phyloP scores from a whole-genome alignment of 2,113 vertebrate species.

The Psittacara wagleri region DNA sequence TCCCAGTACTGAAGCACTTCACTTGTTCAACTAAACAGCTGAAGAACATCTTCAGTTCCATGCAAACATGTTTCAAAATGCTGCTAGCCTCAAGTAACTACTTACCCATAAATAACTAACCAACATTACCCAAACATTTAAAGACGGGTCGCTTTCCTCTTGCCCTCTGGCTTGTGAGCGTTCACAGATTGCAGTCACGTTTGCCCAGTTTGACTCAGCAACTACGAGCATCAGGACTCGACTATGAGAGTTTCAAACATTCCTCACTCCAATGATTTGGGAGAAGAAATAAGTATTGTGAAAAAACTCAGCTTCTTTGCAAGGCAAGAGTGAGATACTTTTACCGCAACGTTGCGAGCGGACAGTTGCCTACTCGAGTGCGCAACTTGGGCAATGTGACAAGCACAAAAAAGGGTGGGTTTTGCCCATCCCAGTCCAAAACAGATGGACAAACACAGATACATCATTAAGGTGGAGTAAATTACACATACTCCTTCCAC shows the following conservation, averaged over 20 bases:
- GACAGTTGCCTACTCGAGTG: neutral
- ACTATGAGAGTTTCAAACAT: neutral
- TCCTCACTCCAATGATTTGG: neutral
- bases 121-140: neutral
- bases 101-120: neutral
- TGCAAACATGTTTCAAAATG: neutral
- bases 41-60: neutral
- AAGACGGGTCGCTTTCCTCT: neutral
- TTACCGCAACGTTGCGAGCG: too few relatives aligned
- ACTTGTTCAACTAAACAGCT: constrained; percentile 8
- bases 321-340: neutral
- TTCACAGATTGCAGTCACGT: neutral
- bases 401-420: neutral
- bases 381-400: neutral
- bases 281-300: neutral
- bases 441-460: neutral
- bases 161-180: neutral
- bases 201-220: neutral
- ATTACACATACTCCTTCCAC: neutral
- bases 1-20: neutral
- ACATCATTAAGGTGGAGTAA: neutral
- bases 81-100: neutral
- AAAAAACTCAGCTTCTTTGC: neutral
- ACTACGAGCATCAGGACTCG: neutral
- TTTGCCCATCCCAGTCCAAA: neutral